phyloP scores from a whole-genome alignment of 2,113 vertebrate genomes.

The Eudyptes chrysolophus region DNA sequence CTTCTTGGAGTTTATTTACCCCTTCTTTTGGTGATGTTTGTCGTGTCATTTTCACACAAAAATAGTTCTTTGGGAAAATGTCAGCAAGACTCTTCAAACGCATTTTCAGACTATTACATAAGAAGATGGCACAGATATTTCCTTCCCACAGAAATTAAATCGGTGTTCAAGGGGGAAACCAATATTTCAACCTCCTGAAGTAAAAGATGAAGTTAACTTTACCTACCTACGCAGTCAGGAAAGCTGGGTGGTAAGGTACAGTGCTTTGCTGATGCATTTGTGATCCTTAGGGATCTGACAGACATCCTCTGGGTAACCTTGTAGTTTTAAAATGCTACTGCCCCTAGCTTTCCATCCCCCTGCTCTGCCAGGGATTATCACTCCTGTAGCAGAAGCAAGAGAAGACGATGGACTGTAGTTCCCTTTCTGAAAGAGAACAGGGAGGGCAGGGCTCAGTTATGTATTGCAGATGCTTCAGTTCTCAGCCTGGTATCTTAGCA shows the following conservation, averaged over 20 bases:
- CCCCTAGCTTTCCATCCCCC: neutral
- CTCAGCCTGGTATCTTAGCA: neutral
- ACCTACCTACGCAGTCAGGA: neutral
- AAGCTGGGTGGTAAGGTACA: neutral
- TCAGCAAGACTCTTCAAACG: neutral
- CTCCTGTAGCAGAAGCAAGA: neutral
- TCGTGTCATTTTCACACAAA: neutral
- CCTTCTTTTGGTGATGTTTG: neutral
- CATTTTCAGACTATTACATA: constrained; percentile 24
- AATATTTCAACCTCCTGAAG: neutral
- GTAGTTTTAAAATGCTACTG: neutral
- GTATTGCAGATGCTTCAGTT: neutral
- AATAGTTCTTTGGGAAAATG: neutral
- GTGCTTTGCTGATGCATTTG: neutral
- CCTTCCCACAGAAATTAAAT: constrained; percentile 17
- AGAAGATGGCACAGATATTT: constrained; percentile 5
- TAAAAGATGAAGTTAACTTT: neutral
- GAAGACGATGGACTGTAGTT: neutral
- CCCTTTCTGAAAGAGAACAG: neutral
- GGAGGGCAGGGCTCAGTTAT: neutral
- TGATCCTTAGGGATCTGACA: neutral
- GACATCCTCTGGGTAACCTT: neutral
- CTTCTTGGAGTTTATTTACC: neutral
- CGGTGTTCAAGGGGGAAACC: neutral
- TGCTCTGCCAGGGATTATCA: neutral